These are phyloP conservation scores for Amblyjoppa fuscipennis DNA, from an alignment of 2,888 invertebrate genomes.

Conservation along the genomic window DNA sequence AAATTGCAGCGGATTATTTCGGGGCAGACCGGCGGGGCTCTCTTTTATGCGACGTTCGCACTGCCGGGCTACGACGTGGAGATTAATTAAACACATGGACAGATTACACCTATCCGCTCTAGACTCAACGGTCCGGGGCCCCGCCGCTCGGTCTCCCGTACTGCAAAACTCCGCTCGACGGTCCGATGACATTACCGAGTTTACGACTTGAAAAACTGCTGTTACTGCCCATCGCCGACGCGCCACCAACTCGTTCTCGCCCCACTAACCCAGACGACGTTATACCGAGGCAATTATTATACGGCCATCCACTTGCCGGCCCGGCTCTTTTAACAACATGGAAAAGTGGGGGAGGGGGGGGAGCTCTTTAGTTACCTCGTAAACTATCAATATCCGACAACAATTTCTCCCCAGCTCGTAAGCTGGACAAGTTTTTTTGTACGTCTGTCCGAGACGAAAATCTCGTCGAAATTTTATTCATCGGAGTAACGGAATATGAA, in stretches of 20 bases:
- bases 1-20: conserved; percentile 65
- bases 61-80: conserved; percentile 64
- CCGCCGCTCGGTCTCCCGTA: conserved; percentile 11
- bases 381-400: conserved; percentile 43
- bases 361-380: conserved; percentile 46
- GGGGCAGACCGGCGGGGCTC: conserved; percentile 25
- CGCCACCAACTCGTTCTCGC: conserved; percentile 20
- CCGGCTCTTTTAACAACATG: conserved; percentile 11
- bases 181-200: conserved; percentile 80
- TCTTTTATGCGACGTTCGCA: conserved; percentile 57
- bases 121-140: conserved; percentile 48
- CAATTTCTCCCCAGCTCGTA: conserved; percentile 31
- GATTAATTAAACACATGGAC: conserved; percentile 83
- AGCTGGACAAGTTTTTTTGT: neutral
- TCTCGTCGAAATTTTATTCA: conserved; percentile 31
- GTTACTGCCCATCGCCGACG: conserved; percentile 14
- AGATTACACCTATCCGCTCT: conserved; percentile 78
- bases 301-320: conserved; percentile 33
- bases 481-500: neutral
- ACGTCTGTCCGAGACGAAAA: conserved; percentile 6
- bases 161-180: conserved; percentile 49
- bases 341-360: conserved; percentile 25
- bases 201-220: conserved; percentile 78
- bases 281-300: conserved; percentile 63
- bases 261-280: conserved; percentile 33